These are phyloP conservation scores for Crenuchus spilurus DNA, from an alignment of 2,797 vertebrate species.

Conservation along the genomic window DNA sequence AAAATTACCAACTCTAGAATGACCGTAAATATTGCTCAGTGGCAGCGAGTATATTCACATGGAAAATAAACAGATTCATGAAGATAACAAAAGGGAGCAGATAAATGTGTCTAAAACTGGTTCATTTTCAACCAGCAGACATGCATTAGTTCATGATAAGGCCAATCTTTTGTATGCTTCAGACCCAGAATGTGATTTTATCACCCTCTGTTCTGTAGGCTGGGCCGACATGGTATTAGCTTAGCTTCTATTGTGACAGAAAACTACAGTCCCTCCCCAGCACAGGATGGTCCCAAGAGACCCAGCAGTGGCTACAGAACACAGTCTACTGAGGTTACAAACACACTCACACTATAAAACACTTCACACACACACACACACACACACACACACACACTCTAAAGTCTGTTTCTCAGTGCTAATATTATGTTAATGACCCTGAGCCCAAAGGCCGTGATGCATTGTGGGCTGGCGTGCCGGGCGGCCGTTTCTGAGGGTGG, in stretches of 20 bases:
- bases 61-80: no score
- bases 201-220: background rate
- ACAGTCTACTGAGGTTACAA: background rate
- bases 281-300: background rate
- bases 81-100: no score
- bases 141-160: background rate
- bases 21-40: no score
- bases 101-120: background rate
- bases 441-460: conserved; percentile 23
- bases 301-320: background rate
- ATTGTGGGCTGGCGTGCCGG: conserved; percentile 4
- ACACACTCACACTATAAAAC: conserved; percentile 18
- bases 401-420: background rate
- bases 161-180: background rate
- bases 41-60: no score
- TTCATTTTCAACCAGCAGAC: background rate
- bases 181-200: background rate
- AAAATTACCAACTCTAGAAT: no score
- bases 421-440: conserved; percentile 48
- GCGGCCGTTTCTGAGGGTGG: conserved; percentile 21
- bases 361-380: conserved; percentile 3
- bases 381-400: conserved; percentile 17
- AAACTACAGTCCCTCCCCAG: background rate
- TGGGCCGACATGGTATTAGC: conserved; percentile 12
- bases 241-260: background rate